These are phyloP conservation scores for Archips crataeganus DNA, from an alignment of 2,888 invertebrate genomes.

Conservation along the genomic window DNA sequence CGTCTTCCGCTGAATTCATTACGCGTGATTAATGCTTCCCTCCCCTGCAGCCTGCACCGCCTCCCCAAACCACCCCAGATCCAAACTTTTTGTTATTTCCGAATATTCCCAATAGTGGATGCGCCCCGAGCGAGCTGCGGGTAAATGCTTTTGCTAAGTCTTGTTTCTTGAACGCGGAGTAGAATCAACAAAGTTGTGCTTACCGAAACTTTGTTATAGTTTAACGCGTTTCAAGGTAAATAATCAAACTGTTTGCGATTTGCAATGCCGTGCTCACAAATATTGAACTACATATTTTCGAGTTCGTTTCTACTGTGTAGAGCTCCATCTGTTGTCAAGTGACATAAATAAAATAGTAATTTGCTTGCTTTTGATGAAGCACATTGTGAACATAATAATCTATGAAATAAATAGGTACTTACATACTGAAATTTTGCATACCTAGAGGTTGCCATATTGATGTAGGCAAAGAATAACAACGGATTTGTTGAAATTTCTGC, in stretches of 20 bases:
- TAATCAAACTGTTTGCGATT: not conserved
- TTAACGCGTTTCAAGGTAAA: slow-evolving; percentile 15
- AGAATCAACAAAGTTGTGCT: slow-evolving; percentile 27
- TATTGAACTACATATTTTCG: not conserved
- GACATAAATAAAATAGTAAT: too few relatives aligned
- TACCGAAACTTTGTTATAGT: slow-evolving; percentile 9
- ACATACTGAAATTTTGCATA: too few relatives aligned
- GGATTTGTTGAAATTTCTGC: too few relatives aligned
- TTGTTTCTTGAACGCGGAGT: slow-evolving; percentile 5
- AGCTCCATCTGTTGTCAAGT: too few relatives aligned
- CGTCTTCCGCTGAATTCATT: slow-evolving; percentile 44
- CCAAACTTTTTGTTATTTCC: slow-evolving; percentile 25
- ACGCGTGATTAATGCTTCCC: slow-evolving; percentile 35
- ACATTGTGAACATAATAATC: too few relatives aligned
- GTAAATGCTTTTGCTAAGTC: slow-evolving; percentile 22
- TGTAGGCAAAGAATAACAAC: too few relatives aligned
- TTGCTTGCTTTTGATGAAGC: too few relatives aligned
- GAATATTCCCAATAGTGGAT: slow-evolving; percentile 19
- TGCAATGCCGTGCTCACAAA: not conserved
- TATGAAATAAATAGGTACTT: too few relatives aligned
- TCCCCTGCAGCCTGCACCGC: not conserved
- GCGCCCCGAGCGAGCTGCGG: slow-evolving; percentile 15
- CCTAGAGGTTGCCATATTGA: too few relatives aligned
- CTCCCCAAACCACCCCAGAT: not conserved
- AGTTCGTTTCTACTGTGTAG: too few relatives aligned